Percentiles rank a stretch among this genome's conserved stretches.
phyloP scores from a whole-genome alignment of 1,140 invertebrate species.

The Tetraneura akinire region DNA sequence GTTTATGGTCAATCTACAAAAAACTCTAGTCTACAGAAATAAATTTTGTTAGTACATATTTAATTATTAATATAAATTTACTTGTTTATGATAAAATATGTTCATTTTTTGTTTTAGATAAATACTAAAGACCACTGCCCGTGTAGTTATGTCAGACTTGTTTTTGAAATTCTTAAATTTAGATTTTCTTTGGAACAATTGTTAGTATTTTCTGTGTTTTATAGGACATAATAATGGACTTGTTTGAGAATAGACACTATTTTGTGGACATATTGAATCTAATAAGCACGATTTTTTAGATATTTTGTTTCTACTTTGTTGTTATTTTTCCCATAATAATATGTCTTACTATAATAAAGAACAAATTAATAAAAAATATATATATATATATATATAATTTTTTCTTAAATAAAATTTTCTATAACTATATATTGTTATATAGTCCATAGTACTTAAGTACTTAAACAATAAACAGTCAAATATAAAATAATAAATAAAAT shows the following conservation, averaged over 20 bases:
- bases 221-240: slow-evolving; percentile 38
- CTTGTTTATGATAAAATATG: background rate
- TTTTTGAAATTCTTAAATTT: slow-evolving; percentile 22
- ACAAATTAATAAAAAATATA: background rate
- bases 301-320: slow-evolving; percentile 39
- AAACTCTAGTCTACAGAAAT: slow-evolving; percentile 13
- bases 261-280: slow-evolving; percentile 29
- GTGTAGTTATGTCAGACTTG: slow-evolving; percentile 10
- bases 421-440: no score
- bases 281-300: slow-evolving; percentile 40
- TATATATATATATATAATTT: background rate
- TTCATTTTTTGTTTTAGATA: slow-evolving; percentile 13
- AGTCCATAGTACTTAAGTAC: background rate
- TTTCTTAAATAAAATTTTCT: background rate
- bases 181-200: slow-evolving; percentile 22
- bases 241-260: slow-evolving; percentile 25
- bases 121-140: slow-evolving; percentile 28
- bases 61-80: background rate
- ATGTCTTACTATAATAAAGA: slow-evolving; percentile 40
- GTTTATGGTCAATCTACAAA: slow-evolving; percentile 35
- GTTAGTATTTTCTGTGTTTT: slow-evolving; percentile 11
- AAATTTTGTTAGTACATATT: background rate
- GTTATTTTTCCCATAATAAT: slow-evolving; percentile 1
- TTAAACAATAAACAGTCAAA: background rate
- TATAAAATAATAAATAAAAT: background rate